Evolutionary conservation across 2,797 vertebrate species (phyloP).

Genomic region (Centroberyx gerrardi): DNA sequence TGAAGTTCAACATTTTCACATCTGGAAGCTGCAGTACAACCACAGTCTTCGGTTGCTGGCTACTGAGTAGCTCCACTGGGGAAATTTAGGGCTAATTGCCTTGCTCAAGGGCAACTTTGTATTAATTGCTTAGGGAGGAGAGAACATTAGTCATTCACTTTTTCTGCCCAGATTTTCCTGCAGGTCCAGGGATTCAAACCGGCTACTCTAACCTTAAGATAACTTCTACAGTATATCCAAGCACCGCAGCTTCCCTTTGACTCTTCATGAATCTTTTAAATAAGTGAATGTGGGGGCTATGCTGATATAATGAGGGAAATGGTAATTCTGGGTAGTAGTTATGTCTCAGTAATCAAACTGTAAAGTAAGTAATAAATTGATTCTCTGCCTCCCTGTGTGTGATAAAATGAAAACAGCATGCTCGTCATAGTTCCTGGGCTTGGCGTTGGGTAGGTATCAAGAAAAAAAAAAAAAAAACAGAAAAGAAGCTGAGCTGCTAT

Average conservation of each 20-base stretch:
- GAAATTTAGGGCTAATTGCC: conserved; percentile 13
- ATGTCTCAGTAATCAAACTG: not conserved
- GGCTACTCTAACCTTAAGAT: not conserved
- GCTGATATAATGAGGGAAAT: not conserved
- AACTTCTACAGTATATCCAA: not conserved
- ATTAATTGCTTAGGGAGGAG: conserved; percentile 4
- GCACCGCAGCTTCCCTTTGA: not conserved
- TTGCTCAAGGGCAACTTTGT: conserved; percentile 30
- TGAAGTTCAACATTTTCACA: not conserved
- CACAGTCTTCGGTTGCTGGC: not conserved
- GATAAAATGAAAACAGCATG: not conserved
- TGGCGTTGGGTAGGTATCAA: not conserved
- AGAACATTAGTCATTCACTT: conserved; percentile 12
- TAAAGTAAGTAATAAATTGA: not conserved
- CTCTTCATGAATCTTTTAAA: no score
- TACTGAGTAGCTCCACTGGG: conserved; percentile 14
- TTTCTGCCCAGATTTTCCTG: not conserved
- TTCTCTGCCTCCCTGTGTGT: not conserved
- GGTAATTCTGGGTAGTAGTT: not conserved
- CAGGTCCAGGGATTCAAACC: not conserved
- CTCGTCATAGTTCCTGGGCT: not conserved
- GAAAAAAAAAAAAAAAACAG: no score
- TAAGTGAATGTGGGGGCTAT: not conserved
- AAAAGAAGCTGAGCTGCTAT: not conserved
- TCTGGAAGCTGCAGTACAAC: not conserved